A percentile compares a stretch with the other conserved stretches of the same genome.
Evolutionary conservation across 64 coral and sea anemone species (phyloP).

Genomic region (Montipora cactus): DNA sequence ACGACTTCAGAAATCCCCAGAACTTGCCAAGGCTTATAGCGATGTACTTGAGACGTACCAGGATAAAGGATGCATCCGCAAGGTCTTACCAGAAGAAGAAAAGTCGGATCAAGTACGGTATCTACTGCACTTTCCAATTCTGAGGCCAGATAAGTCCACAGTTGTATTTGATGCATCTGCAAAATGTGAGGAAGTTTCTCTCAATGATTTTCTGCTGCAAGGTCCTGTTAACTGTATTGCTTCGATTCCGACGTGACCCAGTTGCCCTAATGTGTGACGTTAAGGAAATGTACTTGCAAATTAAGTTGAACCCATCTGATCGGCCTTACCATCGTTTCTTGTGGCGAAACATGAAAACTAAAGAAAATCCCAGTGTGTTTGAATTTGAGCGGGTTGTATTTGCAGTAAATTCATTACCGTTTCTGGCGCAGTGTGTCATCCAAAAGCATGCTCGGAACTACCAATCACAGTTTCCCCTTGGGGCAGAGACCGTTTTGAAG

Average conservation of each 20-base stretch:
- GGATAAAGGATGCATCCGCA: conserved; percentile 58
- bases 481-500: conserved; percentile 52
- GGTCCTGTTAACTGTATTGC: conserved; percentile 52
- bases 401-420: conserved; percentile 66
- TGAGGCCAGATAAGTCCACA: conserved; percentile 80
- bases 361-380: conserved; percentile 42
- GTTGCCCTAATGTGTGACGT: conserved; percentile 66
- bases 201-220: conserved; percentile 61
- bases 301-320: conserved; percentile 35
- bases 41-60: conserved; percentile 53
- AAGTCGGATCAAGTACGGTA: conserved; percentile 52
- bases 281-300: conserved; percentile 40
- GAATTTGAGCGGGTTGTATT: conserved; percentile 75
- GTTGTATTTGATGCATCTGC: conserved; percentile 66
- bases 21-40: conserved; percentile 50
- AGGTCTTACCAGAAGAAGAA: conserved; percentile 38
- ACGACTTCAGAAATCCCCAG: conserved; percentile 9
- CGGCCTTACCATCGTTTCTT: conserved; percentile 42
- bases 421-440: conserved; percentile 44
- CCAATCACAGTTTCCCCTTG: conserved; percentile 44
- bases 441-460: conserved; percentile 54
- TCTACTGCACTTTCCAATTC: conserved; percentile 76
- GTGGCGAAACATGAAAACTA: neutral
- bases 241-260: conserved; percentile 46
- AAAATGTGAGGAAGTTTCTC: conserved; percentile 28